Base-by-base conservation (phyloP, 2,797 vertebrate genomes). In the Micrastur ruficollis region DNA sequence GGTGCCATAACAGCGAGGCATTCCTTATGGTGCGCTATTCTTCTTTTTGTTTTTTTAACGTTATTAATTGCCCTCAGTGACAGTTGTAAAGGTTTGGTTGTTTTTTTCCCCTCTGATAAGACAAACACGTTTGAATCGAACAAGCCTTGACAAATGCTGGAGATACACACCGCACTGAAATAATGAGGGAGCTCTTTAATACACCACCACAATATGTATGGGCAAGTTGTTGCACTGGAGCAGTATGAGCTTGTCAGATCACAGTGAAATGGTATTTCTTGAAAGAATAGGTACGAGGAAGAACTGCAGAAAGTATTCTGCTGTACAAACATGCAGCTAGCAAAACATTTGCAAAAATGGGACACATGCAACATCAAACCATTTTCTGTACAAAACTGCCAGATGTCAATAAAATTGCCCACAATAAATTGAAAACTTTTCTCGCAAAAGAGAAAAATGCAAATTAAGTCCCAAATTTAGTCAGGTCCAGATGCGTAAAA, bases 121-220 rank as follows among this genome's bases (percentile, higher is more conserved):
- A 59, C 90, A 88, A 95, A 86, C 78, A 66, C 0, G 14, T 92
- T 66, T 46, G 81, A 97, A 82, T 93, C 9, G 67, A 97, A 97
- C 97, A 97, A 97, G 97, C 97, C 97, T 97, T 96, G 95, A 97
- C 97, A 97, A 92, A 96, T 96, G 94, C 97, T 89, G 93, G 88
- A 95, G 96, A 95, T 95, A 75, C 53, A 95, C 84, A 56, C 65
- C 56, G 90, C 83, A 53, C 73, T 0, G 2, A 91, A 92, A 96
- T 95, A 96, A 96, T 71, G 94, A 95, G 89, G 70, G 85, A 97
- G 76, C 90, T 95, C 96, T 96, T 95, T 90, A 86, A 50, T 68
- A 71, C 83, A 91, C 8, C 71, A 89, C 65, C 92, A 95, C 82
- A 95, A 93, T 97, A 80, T 96, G 96, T 96, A 96, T 59, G 96